phyloP scores from a whole-genome alignment of 2,113 vertebrate genomes.

The Abramis brama region DNA sequence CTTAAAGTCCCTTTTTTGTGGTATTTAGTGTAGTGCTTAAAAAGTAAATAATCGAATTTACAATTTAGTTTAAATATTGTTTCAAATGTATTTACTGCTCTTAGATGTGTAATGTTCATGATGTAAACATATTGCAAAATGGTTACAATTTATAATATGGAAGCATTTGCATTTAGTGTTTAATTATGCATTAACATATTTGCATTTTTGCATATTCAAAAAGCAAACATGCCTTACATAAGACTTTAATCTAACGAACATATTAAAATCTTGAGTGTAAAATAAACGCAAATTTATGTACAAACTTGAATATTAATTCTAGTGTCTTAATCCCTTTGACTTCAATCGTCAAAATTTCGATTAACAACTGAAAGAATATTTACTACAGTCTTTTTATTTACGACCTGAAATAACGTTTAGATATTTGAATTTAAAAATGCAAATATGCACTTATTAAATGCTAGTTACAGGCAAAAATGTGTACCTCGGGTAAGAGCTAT shows the following conservation, averaged over 20 bases:
- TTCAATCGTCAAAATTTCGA: background rate
- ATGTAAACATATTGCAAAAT: background rate
- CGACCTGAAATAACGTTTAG: background rate
- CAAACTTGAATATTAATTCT: background rate
- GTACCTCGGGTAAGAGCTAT: background rate
- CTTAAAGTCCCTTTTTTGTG: background rate
- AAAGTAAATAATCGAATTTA: background rate
- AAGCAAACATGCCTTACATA: background rate
- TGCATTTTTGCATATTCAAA: conserved; percentile 2
- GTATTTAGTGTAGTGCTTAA: background rate
- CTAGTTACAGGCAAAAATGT: background rate
- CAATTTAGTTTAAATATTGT: background rate
- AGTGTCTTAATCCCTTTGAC: background rate
- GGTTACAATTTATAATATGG: background rate
- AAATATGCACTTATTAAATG: conserved; percentile 11
- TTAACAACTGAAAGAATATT: background rate
- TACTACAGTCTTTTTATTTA: background rate
- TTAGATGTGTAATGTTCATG: background rate
- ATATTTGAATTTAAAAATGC: background rate
- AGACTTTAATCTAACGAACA: background rate
- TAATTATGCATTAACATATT: conserved; percentile 6
- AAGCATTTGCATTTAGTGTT: conserved; percentile 17
- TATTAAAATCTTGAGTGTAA: background rate
- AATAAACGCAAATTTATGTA: conserved; percentile 17
- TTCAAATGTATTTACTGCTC: background rate